Percentiles rank a stretch among this genome's conserved stretches.
Evolutionary conservation across 2,888 invertebrate genomes (phyloP).

Genomic region (Drosophila infuscata): DNA sequence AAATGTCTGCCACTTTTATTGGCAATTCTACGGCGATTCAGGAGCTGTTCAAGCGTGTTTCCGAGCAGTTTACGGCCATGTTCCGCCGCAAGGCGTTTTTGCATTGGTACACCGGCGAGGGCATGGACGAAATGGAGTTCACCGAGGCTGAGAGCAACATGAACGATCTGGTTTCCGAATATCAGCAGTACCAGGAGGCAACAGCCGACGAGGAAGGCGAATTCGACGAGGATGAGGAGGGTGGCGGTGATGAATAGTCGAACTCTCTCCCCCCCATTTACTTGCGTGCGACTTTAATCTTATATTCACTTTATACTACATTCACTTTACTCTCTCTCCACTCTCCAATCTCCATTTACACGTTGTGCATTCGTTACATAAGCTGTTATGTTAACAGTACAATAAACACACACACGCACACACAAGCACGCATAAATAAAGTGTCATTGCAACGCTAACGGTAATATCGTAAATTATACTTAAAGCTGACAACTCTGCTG

Average conservation of each 20-base stretch:
- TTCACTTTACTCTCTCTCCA: not conserved
- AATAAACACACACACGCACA: conserved; percentile 1
- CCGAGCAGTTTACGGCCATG: conserved; percentile 97
- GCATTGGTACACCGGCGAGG: conserved; percentile 99
- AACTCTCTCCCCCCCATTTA: not conserved
- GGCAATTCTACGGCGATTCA: conserved; percentile 97
- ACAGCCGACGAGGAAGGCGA: conserved; percentile 93
- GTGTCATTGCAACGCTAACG: not conserved
- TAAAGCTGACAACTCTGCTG: not conserved
- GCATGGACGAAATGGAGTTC: conserved; percentile 99
- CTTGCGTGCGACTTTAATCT: too few relatives aligned
- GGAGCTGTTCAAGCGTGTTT: conserved; percentile 95
- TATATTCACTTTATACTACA: not conserved
- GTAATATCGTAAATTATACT: not conserved
- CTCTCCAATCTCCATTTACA: conserved; percentile 1
- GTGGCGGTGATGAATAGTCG: conserved; percentile 83
- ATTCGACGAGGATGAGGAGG: conserved; percentile 89
- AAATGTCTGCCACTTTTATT: conserved; percentile 98
- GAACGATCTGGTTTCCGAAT: conserved; percentile 97
- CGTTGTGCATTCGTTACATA: conserved; percentile 27
- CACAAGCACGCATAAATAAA: not conserved
- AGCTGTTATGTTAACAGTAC: conserved; percentile 7
- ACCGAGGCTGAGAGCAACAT: conserved; percentile 98
- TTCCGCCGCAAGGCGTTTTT: conserved; percentile 98
- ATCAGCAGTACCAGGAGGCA: conserved; percentile 97